These are phyloP conservation scores for Tridacna gigas DNA, from an alignment of 2,888 invertebrate genomes.

Conservation along the genomic window DNA sequence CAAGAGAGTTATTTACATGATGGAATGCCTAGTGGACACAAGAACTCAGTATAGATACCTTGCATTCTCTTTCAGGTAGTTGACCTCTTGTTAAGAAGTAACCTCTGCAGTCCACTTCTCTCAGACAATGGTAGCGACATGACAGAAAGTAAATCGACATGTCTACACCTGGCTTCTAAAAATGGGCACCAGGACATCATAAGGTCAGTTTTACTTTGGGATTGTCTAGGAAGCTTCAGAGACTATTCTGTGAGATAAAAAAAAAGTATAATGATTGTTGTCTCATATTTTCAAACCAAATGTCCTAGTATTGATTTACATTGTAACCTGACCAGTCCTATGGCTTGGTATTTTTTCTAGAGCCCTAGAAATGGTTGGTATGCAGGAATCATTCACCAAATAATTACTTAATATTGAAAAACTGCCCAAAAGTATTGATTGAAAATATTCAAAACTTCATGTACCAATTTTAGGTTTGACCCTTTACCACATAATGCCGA, in stretches of 20 bases:
- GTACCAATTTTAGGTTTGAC: not conserved
- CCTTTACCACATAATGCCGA: not conserved
- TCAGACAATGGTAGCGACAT: conserved; percentile 82
- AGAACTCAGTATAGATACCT: no score
- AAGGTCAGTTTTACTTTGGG: conserved; percentile 74
- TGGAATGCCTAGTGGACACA: no score
- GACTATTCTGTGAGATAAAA: not conserved
- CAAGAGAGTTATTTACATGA: no score
- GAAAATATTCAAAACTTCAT: not conserved
- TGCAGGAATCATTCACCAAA: no score
- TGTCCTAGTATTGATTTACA: no score
- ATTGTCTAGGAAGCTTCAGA: not conserved
- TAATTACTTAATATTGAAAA: no score
- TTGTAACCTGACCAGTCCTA: no score
- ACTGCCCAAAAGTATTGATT: no score
- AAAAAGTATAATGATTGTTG: no score
- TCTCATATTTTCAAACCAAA: no score
- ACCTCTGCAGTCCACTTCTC: conserved; percentile 82
- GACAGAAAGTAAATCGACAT: conserved; percentile 83
- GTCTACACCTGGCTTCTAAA: conserved; percentile 85
- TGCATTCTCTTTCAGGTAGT: conserved; percentile 79
- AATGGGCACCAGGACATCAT: conserved; percentile 85
- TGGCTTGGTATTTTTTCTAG: no score
- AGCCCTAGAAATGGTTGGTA: no score
- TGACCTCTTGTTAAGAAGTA: conserved; percentile 83